These are phyloP conservation scores for Lithosia quadra DNA, from an alignment of 2,888 invertebrate species.

Conservation along the genomic window DNA sequence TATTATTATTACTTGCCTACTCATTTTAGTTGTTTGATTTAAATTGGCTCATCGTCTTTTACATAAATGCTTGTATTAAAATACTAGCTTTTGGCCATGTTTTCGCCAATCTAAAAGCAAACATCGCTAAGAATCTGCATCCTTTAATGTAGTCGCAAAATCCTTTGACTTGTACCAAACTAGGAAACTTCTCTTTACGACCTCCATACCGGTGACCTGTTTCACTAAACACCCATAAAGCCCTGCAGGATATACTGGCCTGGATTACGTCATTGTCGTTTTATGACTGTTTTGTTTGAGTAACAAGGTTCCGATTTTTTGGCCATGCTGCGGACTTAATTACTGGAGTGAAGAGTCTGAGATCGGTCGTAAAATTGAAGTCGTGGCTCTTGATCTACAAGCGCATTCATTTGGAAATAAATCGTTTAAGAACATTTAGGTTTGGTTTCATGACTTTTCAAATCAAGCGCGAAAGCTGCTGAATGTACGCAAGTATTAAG, in stretches of 20 bases:
- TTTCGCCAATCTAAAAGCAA: too few relatives aligned
- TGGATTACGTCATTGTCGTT: conserved; percentile 65
- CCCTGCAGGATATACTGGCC: conserved; percentile 65
- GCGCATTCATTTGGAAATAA: conserved; percentile 9
- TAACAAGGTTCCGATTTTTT: conserved; percentile 45
- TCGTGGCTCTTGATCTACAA: conserved; percentile 29
- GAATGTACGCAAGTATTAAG: too few relatives aligned
- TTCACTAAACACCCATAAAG: conserved; percentile 70
- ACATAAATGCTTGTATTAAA: too few relatives aligned
- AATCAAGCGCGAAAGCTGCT: neutral
- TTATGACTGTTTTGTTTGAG: conserved; percentile 63
- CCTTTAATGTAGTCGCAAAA: conserved; percentile 25
- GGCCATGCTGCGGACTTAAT: conserved; percentile 47
- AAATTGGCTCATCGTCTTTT: too few relatives aligned
- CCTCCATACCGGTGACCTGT: conserved; percentile 68
- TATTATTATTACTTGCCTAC: neutral
- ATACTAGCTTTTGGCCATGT: too few relatives aligned
- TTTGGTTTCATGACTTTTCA: neutral
- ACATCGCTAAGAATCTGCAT: neutral
- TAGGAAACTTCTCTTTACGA: conserved; percentile 67
- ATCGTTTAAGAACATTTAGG: conserved; percentile 12
- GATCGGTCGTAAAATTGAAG: conserved; percentile 46
- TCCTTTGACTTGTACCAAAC: conserved; percentile 54
- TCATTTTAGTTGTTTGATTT: neutral
- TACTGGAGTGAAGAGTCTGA: conserved; percentile 38